Base-by-base conservation (phyloP, 1,140 invertebrate genomes). In the Heliconius hewitsoni region DNA sequence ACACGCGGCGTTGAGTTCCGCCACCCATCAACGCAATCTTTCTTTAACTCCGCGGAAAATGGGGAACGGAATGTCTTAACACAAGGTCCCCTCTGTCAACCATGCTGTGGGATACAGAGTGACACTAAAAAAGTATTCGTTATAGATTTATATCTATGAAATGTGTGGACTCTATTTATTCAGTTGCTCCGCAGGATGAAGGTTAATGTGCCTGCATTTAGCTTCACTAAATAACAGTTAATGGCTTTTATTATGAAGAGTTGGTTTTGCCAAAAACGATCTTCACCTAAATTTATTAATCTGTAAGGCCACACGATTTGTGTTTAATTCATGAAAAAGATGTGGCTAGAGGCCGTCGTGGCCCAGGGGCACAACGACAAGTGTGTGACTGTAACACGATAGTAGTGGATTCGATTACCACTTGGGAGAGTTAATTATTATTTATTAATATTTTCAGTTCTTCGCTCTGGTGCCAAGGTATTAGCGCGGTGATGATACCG, bases 131-230 rank as follows among this genome's bases (percentile, higher is more conserved):
- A 27, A 4, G 11, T 66, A 66, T 9, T 66, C 23, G 11, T 27
- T 73, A 39, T 73, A 46, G 50, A 73, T 73, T 78, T 78, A 78
- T 50, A 50, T 27, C 23, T 19, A 34, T 73, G 16, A 78, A 78
- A 73, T 78, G 71, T 27, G 19, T 73, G 71, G 52, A 73, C 50
- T 73, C 42, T 60, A 72, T 78, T 78, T 73, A 55, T 78, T 73
- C 71, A 39, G 76, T 46, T 57, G 76, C 52, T 78, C 71, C 71
- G 77, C 71, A 78, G 72, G 52, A 73, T 74, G 74, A 76, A 76
- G 74, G 74, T 76, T 76, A 76, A 76, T 70, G 60, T 71, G 74
- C 74, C 23, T 76, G 74, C 74, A 76, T 76, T 70, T 76, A 76
- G 74, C 74, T 76, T 42, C 23, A 72, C 37, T 70, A 76, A 60